Evolutionary conservation across 2,888 invertebrate genomes (phyloP), one percentile per base, ranked within the genome.

Genomic region (Yponomeuta evonymella): DNA sequence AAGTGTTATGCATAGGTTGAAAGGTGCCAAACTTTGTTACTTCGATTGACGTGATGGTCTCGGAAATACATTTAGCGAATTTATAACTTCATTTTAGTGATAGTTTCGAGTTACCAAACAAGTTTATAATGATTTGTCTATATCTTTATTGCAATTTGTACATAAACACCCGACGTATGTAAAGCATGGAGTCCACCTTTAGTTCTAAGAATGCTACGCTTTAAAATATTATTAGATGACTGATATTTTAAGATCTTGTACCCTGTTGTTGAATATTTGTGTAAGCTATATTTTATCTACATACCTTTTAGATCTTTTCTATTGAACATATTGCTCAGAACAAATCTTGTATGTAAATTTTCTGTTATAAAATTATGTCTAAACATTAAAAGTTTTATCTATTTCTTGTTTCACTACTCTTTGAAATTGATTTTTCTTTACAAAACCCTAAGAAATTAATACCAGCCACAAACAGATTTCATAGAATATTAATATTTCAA

Each of bases 101-200:
- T 48, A 68, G 51, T 12, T n/a, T 51, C 15, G 68, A 12, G 70
- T 70, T 70, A 70, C 70, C 70, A 33, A 33, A 62, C 30, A n/a
- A 63, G 62, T 63, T 70, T 58, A 23, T 62, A 70, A 48, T 70
- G 9, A 9, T 36, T 70, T 48, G 43, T 43, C 43, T 43, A 43
- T 36, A 63, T 62, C 5, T 36, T 63, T 62, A 36, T 30, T n/a
- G 33, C 62, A 43, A 62, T n/a, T 63, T 70, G 70, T 70, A 70
- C 23, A 70, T 70, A 70, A 23, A 62, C 70, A 70, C 70, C 12
- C n/a, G 30, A 58, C 4, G n/a, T 62, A 69, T 70, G 70, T 63
- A 70, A 70, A 70, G 70, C 70, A 70, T 70, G 70, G 62, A 70
- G 51, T 58, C 62, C 70, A 70, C 62, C 11, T 68, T 62, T 63